A percentile compares a stretch with the other conserved stretches of the same genome.
Evolutionary conservation across 2,113 vertebrate species (phyloP).

Genomic region (Perca fluviatilis): DNA sequence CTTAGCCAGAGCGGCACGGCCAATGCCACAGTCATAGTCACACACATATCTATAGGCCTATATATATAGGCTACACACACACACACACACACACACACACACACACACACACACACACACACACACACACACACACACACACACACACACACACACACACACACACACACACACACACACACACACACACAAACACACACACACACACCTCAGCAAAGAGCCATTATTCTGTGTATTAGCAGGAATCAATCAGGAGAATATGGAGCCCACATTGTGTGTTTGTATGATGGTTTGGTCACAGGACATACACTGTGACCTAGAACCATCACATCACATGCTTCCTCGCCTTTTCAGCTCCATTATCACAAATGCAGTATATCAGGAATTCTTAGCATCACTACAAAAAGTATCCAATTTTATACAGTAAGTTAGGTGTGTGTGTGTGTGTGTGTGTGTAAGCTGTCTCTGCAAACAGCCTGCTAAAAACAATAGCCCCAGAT

Average conservation of each 20-base stretch:
- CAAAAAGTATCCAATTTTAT: background rate
- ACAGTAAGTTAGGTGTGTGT: slow-evolving; percentile 23
- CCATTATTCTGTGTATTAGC: slow-evolving; percentile 4
- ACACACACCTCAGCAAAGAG: slow-evolving; percentile 16
- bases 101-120: slow-evolving; percentile 19
- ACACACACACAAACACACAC: slow-evolving; percentile 15
- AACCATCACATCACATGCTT: slow-evolving; percentile 51
- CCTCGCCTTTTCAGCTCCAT: background rate
- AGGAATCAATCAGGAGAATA: slow-evolving; percentile 20
- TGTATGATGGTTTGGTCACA: slow-evolving; percentile 28
- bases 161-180: slow-evolving; percentile 17
- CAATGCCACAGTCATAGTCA: slow-evolving; percentile 47
- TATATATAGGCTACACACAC: background rate
- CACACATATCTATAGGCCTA: background rate
- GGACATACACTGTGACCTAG: slow-evolving; percentile 58
- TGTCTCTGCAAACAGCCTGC: slow-evolving; percentile 59
- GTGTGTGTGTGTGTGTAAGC: slow-evolving; percentile 14
- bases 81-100: slow-evolving; percentile 11
- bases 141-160: slow-evolving; percentile 23
- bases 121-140: slow-evolving; percentile 17
- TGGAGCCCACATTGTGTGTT: slow-evolving; percentile 27
- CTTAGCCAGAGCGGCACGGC: slow-evolving; percentile 47
- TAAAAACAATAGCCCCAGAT: slow-evolving; percentile 78
- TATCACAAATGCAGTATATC: background rate
- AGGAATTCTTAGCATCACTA: background rate